Evolutionary conservation across 2,113 vertebrate genomes (phyloP).

Genomic region (Lagopus muta): DNA sequence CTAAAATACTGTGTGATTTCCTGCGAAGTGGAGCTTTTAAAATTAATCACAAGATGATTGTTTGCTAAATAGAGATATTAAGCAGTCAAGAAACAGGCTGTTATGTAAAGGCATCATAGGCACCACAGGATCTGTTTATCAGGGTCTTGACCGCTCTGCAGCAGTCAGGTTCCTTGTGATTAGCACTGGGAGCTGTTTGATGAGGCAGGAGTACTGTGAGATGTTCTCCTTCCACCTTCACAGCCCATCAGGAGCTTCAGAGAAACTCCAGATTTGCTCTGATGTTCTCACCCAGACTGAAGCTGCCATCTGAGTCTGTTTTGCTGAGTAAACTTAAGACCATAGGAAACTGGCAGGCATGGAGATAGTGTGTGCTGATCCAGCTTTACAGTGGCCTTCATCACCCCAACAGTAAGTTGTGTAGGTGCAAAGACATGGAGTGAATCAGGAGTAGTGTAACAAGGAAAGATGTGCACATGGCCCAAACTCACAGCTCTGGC

Average conservation of each 20-base stretch:
- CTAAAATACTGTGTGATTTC: background rate
- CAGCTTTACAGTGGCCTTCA: background rate
- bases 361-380: background rate
- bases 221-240: background rate
- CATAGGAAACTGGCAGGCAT: background rate
- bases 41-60: background rate
- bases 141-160: background rate
- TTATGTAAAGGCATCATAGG: conserved; percentile 27
- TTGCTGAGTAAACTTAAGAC: background rate
- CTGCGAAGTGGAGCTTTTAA: background rate
- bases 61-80: background rate
- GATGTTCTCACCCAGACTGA: background rate
- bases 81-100: background rate
- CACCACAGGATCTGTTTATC: background rate
- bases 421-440: background rate
- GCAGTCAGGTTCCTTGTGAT: background rate
- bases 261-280: rapidly evolving
- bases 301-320: background rate
- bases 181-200: background rate
- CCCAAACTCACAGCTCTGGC: background rate
- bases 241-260: background rate
- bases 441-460: background rate
- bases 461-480: background rate
- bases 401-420: background rate
- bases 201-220: background rate